Evolutionary conservation across 2,797 vertebrate genomes (phyloP).

Genomic region (Megalops cyprinoides): DNA sequence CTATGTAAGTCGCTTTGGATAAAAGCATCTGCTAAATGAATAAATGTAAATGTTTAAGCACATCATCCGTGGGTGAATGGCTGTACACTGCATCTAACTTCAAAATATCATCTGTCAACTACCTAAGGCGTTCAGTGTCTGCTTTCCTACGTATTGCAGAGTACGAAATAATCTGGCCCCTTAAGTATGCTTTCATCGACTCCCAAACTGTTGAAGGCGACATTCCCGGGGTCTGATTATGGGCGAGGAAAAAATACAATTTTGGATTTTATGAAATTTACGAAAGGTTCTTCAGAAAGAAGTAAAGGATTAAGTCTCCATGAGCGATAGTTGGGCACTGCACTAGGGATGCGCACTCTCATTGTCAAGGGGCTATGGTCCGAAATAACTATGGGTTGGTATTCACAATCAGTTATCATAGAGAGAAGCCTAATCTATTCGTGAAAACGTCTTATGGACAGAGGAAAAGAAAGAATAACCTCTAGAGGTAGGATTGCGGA

Average conservation of each 20-base stretch:
- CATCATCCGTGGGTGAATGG: no score
- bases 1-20: no score
- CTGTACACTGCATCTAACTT: no score
- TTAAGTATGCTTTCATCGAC: constrained; percentile 33
- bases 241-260: constrained; percentile 11
- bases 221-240: constrained; percentile 25
- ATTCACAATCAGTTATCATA: constrained; percentile 10
- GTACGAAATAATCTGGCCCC: constrained; percentile 35
- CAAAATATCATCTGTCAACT: no score
- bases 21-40: no score
- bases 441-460: neutral
- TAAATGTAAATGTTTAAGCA: no score
- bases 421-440: constrained; percentile 18
- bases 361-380: constrained; percentile 26
- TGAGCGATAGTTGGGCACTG: neutral
- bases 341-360: constrained; percentile 15
- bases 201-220: constrained; percentile 23
- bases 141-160: constrained; percentile 4
- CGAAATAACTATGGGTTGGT: constrained; percentile 30
- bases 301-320: constrained; percentile 22
- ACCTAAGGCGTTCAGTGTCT: constrained; percentile 3
- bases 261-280: neutral
- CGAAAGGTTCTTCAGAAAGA: constrained; percentile 25
- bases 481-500: neutral
- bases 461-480: constrained; percentile 4